Conservation (phyloP, 2,888 invertebrate species). For the Allacma fusca region DNA sequence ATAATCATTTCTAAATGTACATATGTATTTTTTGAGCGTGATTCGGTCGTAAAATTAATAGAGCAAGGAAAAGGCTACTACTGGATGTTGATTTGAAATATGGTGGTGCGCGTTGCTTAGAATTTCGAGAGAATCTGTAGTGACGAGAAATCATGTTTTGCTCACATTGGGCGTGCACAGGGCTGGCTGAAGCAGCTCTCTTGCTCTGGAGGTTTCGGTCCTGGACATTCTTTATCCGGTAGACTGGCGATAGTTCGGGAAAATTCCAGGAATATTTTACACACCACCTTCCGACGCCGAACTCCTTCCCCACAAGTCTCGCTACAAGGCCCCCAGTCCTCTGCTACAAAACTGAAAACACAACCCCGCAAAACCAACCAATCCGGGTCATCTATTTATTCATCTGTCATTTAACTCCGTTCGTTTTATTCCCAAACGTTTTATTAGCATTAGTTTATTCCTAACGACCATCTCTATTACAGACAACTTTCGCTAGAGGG, state of each 20-base stretch:
- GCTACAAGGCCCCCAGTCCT: constrained; percentile 92
- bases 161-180: constrained; percentile 67
- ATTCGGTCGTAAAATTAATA: constrained; percentile 16
- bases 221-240: constrained; percentile 86
- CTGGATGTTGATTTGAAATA: constrained; percentile 26
- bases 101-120: too few species aligned
- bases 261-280: constrained; percentile 93
- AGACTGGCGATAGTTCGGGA: constrained; percentile 86
- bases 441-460: too few species aligned
- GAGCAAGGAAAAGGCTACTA: constrained; percentile 11
- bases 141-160: constrained; percentile 13
- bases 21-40: too few species aligned
- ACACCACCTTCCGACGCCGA: constrained; percentile 85
- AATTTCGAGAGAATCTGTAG: too few species aligned
- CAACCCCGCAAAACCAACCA: too few species aligned
- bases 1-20: too few species aligned
- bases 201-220: constrained; percentile 80
- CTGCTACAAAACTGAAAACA: constrained; percentile 92
- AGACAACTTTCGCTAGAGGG: too few species aligned
- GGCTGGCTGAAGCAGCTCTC: constrained; percentile 83
- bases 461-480: too few species aligned
- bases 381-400: too few species aligned
- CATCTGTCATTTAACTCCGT: too few species aligned
- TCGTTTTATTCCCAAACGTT: too few species aligned
- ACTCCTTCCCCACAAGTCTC: constrained; percentile 90